Conservation (phyloP, 2,888 invertebrate species). For the Rambutsinella grinnellia region DNA sequence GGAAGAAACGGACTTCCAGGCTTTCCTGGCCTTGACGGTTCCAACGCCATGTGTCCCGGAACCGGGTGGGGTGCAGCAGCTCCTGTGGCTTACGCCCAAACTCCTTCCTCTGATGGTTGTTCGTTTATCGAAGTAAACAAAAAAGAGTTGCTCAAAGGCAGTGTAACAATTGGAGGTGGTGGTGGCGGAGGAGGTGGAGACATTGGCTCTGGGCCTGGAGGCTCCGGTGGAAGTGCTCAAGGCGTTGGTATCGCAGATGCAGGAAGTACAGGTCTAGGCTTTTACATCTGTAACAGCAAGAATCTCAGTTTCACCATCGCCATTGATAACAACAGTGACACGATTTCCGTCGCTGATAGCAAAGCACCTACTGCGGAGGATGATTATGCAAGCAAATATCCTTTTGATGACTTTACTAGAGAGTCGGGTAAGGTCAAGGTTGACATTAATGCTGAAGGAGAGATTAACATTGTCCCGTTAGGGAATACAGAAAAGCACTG, state of each 20-base stretch:
- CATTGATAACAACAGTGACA: slow-evolving; percentile 44
- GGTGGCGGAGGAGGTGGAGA: slow-evolving; percentile 45
- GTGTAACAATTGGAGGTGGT: slow-evolving; percentile 46
- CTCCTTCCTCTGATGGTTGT: slow-evolving; percentile 27
- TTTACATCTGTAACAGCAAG: slow-evolving; percentile 47
- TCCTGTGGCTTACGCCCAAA: not conserved
- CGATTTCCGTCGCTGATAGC: slow-evolving; percentile 17
- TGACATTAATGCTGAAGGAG: slow-evolving; percentile 22
- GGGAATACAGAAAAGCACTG: slow-evolving; percentile 30
- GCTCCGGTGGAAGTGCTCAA: slow-evolving; percentile 36
- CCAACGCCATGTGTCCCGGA: slow-evolving; percentile 17
- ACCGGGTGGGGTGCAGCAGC: not conserved
- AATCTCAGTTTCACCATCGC: slow-evolving; percentile 41
- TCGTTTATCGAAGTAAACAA: slow-evolving; percentile 37
- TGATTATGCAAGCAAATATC: not conserved
- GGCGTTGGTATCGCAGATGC: slow-evolving; percentile 44
- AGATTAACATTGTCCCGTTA: slow-evolving; percentile 36
- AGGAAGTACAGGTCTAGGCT: slow-evolving; percentile 39
- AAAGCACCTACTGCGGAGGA: slow-evolving; percentile 8
- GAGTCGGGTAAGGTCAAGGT: slow-evolving; percentile 37
- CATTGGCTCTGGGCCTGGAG: slow-evolving; percentile 26
- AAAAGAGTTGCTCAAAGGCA: slow-evolving; percentile 21
- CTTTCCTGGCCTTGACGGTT: slow-evolving; percentile 19
- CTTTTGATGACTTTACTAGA: slow-evolving; percentile 16
- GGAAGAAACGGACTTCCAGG: slow-evolving; percentile 26